These are phyloP conservation scores for Matsumurasca onukii DNA, from an alignment of 1,140 invertebrate genomes.

Conservation along the genomic window DNA sequence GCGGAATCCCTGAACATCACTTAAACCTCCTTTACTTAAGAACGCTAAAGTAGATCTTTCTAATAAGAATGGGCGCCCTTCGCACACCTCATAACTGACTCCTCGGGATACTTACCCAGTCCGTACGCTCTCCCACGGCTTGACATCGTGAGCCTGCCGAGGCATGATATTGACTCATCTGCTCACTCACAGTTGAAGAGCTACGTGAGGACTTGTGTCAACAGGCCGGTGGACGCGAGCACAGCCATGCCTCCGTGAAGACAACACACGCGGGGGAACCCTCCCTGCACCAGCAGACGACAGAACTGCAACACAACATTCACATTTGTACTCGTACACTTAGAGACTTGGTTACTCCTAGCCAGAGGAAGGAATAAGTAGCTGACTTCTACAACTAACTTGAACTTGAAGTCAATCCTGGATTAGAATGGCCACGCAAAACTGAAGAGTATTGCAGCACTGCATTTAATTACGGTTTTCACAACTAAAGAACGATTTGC, in stretches of 20 bases:
- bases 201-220: neutral
- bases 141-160: too few species aligned
- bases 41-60: too few species aligned
- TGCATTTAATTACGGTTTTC: neutral
- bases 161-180: too few species aligned
- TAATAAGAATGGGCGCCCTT: too few species aligned
- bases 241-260: constrained; percentile 71
- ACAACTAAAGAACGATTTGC: neutral
- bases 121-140: too few species aligned
- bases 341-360: neutral
- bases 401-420: neutral
- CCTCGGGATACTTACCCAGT: too few species aligned
- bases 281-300: constrained; percentile 66
- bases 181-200: too few species aligned
- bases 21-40: too few species aligned
- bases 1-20: too few species aligned
- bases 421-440: neutral
- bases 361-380: neutral
- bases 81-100: too few species aligned
- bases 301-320: constrained; percentile 64
- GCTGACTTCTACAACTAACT: neutral
- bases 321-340: too few species aligned
- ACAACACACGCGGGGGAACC: constrained; percentile 64
- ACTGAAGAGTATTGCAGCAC: neutral
- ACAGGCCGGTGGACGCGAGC: constrained; percentile 43